phyloP scores from a whole-genome alignment of 1,140 invertebrate species.

The Onthophagus taurus region DNA sequence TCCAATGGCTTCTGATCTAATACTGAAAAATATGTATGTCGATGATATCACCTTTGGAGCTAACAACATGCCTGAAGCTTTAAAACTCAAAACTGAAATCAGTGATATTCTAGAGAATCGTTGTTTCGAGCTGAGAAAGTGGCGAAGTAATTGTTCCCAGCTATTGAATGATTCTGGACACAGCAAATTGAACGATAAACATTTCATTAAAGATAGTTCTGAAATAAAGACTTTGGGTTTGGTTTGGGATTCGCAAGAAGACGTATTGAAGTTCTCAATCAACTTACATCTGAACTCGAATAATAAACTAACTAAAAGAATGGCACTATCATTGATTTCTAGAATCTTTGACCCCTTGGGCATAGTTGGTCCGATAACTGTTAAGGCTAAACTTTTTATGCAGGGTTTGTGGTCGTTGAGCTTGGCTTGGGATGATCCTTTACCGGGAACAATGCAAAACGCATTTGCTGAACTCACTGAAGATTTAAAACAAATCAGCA shows the following conservation, averaged over 20 bases:
- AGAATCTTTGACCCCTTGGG: slow-evolving; percentile 30
- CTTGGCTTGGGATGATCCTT: slow-evolving; percentile 18
- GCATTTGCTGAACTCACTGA: too few relatives aligned
- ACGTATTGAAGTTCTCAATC: slow-evolving; percentile 13
- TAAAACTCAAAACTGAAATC: background rate
- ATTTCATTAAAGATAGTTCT: slow-evolving; percentile 7
- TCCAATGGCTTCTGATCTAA: slow-evolving; percentile 25
- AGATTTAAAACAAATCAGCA: too few relatives aligned
- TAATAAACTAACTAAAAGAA: slow-evolving; percentile 18
- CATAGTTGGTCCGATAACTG: slow-evolving; percentile 24
- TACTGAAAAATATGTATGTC: slow-evolving; percentile 38
- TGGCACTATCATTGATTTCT: slow-evolving; percentile 16
- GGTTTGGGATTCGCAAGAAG: slow-evolving; percentile 9
- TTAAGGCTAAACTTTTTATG: slow-evolving; percentile 29
- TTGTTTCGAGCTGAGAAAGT: slow-evolving; percentile 19
- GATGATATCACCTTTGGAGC: slow-evolving; percentile 39
- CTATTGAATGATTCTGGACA: background rate
- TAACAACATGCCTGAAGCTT: slow-evolving; percentile 9
- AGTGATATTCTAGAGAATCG: slow-evolving; percentile 4
- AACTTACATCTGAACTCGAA: background rate
- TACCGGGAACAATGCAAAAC: slow-evolving; percentile 10
- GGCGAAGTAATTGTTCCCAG: slow-evolving; percentile 15
- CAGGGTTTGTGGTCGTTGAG: slow-evolving; percentile 25
- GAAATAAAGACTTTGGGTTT: slow-evolving; percentile 17
- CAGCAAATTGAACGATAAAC: background rate